Evolutionary conservation across 2,113 vertebrate species (phyloP).

Genomic region (Microcebus tavaratra): DNA sequence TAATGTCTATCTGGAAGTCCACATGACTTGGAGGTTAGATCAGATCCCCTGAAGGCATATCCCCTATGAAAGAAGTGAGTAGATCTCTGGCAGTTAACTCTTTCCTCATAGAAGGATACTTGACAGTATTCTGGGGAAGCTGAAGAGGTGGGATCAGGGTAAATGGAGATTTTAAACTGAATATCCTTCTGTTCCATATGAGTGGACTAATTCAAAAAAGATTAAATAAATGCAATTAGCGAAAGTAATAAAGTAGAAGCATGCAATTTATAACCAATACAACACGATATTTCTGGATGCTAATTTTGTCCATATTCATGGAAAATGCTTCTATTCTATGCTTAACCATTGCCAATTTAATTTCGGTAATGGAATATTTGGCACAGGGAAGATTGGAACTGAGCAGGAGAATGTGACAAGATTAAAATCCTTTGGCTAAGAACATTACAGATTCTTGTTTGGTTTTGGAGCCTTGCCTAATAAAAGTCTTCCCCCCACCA

Average conservation of each 20-base stretch:
- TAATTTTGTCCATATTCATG: conserved; percentile 9
- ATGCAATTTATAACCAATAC: background rate
- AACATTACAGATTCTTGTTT: conserved; percentile 38
- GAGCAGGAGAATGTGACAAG: conserved; percentile 14
- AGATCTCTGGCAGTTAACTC: background rate
- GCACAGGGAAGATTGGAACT: conserved; percentile 7
- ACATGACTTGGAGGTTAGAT: background rate
- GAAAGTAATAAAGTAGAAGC: conserved; percentile 29
- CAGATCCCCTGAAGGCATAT: background rate
- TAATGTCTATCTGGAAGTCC: background rate
- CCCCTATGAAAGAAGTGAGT: background rate
- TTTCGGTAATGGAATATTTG: conserved; percentile 67
- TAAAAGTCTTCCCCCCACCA: background rate
- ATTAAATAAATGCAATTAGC: conserved; percentile 27
- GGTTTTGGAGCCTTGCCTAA: conserved; percentile 54
- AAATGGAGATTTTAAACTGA: background rate
- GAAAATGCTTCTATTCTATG: conserved; percentile 29
- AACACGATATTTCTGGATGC: background rate
- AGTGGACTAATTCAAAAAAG: conserved; percentile 20
- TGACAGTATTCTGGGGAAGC: background rate
- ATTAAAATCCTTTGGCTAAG: conserved; percentile 60
- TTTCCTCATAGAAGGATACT: background rate
- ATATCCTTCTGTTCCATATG: background rate
- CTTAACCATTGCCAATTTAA: conserved; percentile 57
- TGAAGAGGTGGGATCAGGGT: background rate